Base-by-base conservation (phyloP, 2,888 invertebrate species). In the Chrysopilus asiliformis region DNA sequence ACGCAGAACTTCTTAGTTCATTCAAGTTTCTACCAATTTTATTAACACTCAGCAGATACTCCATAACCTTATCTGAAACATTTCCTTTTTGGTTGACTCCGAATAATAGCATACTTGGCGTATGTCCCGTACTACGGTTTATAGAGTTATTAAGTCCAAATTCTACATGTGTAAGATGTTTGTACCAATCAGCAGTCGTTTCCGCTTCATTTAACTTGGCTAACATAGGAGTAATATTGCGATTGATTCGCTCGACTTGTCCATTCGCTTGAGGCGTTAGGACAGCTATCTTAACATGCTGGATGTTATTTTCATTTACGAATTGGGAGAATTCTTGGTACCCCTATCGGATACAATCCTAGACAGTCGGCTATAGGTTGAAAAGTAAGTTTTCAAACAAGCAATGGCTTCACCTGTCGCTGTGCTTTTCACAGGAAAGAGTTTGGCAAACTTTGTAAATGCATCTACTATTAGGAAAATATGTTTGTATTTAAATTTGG, bases 181-280 rank as follows among this genome's bases (percentile, higher is more conserved):
- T 30, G 9, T 16, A 15, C 43, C 43, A 43, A 30, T 40, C 13
- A 10, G 28, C 14, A 31, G 39, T 28, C 10, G 34, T 15, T 4
- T 29, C 3, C 4, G 35, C 14, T 10, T 43, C 40, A n/a, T 20
- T 34, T 17, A 41, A 20, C 19, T 40, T 43, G 10, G 31, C 13
- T 9, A 43, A 10, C 34, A 41, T 36, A 3, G 15, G 17, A 2
- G 25, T 43, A 13, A 43, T 26, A 2, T 39, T 36, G 15, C 37
- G 15, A 15, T 41, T 40, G 14, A 39, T 32, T 8, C 41, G 16
- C 30, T 43, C 34, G 8, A 43, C 36, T 27, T 57, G 53, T 1
- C 55, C 52, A 36, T 55, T 56, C 1, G 51, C 48, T 20, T 51
- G 42, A 3, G 53, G 53, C 1, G 46, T 46, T 4, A 40, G 47